These are phyloP conservation scores for Tolmerus cingulatus DNA, from an alignment of 2,888 invertebrate genomes.

Conservation along the genomic window DNA sequence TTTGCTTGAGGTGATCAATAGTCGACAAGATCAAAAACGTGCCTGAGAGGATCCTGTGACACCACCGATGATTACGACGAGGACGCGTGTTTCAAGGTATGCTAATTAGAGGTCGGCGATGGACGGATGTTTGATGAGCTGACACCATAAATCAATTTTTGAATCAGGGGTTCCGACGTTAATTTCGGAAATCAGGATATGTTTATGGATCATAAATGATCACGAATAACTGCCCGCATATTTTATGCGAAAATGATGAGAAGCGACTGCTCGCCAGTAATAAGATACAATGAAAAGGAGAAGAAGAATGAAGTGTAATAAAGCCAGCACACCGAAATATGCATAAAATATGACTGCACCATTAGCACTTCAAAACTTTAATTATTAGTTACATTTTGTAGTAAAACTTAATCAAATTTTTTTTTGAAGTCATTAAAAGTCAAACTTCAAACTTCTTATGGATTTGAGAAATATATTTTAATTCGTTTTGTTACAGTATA, in stretches of 20 bases:
- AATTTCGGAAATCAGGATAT: conserved; percentile 20
- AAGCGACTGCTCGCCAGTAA: not conserved
- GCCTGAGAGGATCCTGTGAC: not conserved
- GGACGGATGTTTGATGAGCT: conserved; percentile 13
- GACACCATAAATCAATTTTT: conserved; percentile 17
- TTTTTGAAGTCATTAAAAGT: not conserved
- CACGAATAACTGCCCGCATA: conserved; percentile 1
- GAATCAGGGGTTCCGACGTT: conserved; percentile 2
- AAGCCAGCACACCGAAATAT: not conserved
- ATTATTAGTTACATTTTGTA: not conserved
- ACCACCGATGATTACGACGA: conserved; percentile 11
- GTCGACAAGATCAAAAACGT: not conserved
- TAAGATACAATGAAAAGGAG: not conserved
- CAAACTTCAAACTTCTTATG: no score
- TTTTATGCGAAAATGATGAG: not conserved
- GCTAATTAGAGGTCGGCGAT: not conserved
- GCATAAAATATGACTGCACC: not conserved
- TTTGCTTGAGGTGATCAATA: conserved; percentile 8
- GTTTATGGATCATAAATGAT: not conserved
- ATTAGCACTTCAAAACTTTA: not conserved
- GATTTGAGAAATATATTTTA: no score
- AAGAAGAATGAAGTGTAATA: not conserved
- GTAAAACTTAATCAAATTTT: not conserved
- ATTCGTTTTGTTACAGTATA: no score
- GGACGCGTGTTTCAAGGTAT: conserved; percentile 32